A percentile compares a stretch with the other conserved stretches of the same genome.
Conservation (phyloP, 1,140 invertebrate genomes). For the Ostrea denselamellosa region DNA sequence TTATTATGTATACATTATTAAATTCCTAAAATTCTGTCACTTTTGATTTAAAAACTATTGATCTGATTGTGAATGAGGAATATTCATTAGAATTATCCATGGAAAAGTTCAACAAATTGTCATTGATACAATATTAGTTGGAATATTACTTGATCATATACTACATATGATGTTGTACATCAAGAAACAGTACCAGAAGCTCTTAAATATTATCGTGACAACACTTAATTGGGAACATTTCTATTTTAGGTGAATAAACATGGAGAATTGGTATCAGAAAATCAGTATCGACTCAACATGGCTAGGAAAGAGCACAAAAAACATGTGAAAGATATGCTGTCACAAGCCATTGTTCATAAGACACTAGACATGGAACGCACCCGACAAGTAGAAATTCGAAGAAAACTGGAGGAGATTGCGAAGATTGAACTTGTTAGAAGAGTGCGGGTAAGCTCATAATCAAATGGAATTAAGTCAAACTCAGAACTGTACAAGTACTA, state of each 20-base stretch:
- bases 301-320: conserved; percentile 76
- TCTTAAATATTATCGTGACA: too few relatives aligned
- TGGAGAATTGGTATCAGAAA: conserved; percentile 75
- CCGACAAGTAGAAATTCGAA: conserved; percentile 74
- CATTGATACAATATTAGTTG: too few relatives aligned
- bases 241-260: conserved; percentile 69
- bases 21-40: too few relatives aligned
- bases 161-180: too few relatives aligned
- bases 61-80: too few relatives aligned
- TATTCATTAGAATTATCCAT: too few relatives aligned
- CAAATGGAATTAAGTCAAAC: background rate
- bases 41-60: too few relatives aligned
- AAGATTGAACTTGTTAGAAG: conserved; percentile 77
- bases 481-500: background rate
- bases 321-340: conserved; percentile 76
- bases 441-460: conserved; percentile 71
- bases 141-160: too few relatives aligned
- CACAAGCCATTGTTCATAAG: conserved; percentile 78
- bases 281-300: conserved; percentile 76
- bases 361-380: conserved; percentile 76
- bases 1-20: too few relatives aligned
- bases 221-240: background rate
- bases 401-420: conserved; percentile 77
- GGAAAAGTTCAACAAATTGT: too few relatives aligned
- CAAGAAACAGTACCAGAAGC: too few relatives aligned